Base-by-base conservation (phyloP, 1,140 invertebrate genomes). In the Hydropsyche tenuis region DNA sequence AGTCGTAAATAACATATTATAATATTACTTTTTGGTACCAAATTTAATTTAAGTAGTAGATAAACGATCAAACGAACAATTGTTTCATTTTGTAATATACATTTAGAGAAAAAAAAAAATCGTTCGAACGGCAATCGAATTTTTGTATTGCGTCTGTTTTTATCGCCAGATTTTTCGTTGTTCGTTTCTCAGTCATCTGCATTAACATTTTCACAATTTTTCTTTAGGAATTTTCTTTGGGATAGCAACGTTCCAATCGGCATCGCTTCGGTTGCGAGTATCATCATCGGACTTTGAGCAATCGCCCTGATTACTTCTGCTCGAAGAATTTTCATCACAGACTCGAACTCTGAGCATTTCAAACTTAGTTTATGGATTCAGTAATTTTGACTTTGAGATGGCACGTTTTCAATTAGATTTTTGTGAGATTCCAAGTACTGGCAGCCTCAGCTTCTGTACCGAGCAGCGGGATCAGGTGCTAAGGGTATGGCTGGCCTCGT, bases 311-410 rank as follows among this genome's bases (percentile, higher is more conserved):
- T 65, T 45, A 65, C 30, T 65, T 65, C 63, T 45, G 63, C 42
- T 65, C 37, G 63, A 65, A 43, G 42, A 65, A 65, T 65, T 65
- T 65, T 65, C 63, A 65, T 65, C 63, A 65, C 16, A 18, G 14
- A 65, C 63, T 43, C 42, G 63, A 65, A 65, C 12, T 18, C 25
- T 1, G 60, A 27, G 20, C 60, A 63, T 30, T 63, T 63, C 20
- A 14, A 65, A 30, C 60, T 22, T 1, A 65, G 63, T 45, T 43
- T 45, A 27, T 43, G 22, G 30, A 43, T 45, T 37, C 9, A 4
- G 63, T 43, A 43, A 65, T 65, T 65, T 42, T 65, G 63, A 65
- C 63, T 65, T 65, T 65, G 63, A 43, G 42, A 65, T 45, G 63
- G 30, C 30, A 22, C 18, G 14, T 48, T 48, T 68, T 68, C 65